A percentile compares a stretch with the other conserved stretches of the same genome.
These are phyloP conservation scores for Drosophila mimetica DNA, from an alignment of 2,888 invertebrate genomes.

Conservation along the genomic window DNA sequence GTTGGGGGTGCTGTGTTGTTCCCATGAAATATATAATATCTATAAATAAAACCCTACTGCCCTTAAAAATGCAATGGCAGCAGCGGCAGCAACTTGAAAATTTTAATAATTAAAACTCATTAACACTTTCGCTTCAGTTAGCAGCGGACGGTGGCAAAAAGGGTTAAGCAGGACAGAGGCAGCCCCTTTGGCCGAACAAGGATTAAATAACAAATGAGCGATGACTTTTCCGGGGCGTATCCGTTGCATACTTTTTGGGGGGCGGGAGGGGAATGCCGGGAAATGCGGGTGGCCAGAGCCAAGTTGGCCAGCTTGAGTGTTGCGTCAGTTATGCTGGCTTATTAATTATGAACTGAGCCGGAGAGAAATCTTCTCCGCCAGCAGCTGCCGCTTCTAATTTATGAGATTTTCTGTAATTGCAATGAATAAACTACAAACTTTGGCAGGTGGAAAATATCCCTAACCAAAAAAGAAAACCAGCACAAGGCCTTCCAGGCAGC, in stretches of 20 bases:
- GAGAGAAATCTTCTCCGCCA: constrained; percentile 10
- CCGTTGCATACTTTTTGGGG: constrained; percentile 56
- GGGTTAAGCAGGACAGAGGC: neutral
- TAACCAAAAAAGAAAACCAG: constrained; percentile 7
- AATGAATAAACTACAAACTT: constrained; percentile 36
- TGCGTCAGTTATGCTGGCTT: constrained; percentile 40
- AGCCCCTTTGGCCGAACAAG: constrained; percentile 56
- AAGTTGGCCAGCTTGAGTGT: constrained; percentile 12
- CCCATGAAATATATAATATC: constrained; percentile 36
- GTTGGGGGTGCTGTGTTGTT: neutral
- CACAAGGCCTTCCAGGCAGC: constrained; percentile 20
- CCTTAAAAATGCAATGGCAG: constrained; percentile 35
- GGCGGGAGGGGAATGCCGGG: neutral
- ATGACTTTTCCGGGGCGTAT: constrained; percentile 60
- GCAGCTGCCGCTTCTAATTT: constrained; percentile 55
- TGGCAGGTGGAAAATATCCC: neutral
- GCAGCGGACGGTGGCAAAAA: neutral
- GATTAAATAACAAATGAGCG: constrained; percentile 80
- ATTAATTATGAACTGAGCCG: constrained; percentile 61
- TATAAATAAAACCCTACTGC: constrained; percentile 24
- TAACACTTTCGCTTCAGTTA: constrained; percentile 68
- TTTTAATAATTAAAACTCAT: constrained; percentile 78
- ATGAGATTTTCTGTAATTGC: constrained; percentile 64
- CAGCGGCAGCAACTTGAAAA: constrained; percentile 48
- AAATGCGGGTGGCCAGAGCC: neutral